Base-by-base conservation (phyloP, 2,113 vertebrate species). In the Ptilonorhynchus violaceus region DNA sequence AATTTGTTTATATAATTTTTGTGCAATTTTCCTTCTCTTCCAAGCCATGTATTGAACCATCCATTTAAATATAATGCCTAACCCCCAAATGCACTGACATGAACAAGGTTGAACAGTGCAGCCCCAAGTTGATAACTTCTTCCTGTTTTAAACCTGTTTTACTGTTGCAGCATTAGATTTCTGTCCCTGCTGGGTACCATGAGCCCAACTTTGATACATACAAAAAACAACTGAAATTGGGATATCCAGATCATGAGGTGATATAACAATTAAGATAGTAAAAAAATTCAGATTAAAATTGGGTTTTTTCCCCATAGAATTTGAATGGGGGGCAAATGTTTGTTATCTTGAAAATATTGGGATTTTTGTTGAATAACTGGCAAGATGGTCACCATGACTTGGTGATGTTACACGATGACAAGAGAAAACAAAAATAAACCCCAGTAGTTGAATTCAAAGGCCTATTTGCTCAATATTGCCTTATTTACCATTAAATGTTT, bases 221-320 rank as follows among this genome's bases (percentile, higher is more conserved):
- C 3, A 49, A 68, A 59, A 68, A 53, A 14, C 7, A 60, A 23
- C 3, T 44, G 52, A 42, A 74, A 47, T 23, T 63, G 33, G 56
- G 22, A 47, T 58, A 47, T 12, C 12, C 11, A 27, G 7, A 49
- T 52, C 3, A 1, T 31, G 41, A 72, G 28, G 24, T 58, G 18
- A 56, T 42, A 56, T 2, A 41, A 27, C 50, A 78, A 39, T 14
- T 56, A n/a, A 68, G 37, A 47, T 10, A 50, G 13, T 10, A 1
- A 60, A 28, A 64, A 49, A 37, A 39, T 94, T 83, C n/a, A 39
- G 28, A 33, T 77, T 60, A 30, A 5, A 74, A 3, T 31, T 68
- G 20, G 44, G 1, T 7, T 11, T 41, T 28, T 24, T 7, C 3
- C 3, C 9, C 30, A 8, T 6, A 5, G 12, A 69, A 37, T 60